Base-by-base conservation (phyloP, 35 echinoderm and acorn worm species). In the Heliocidaris tuberculata region DNA sequence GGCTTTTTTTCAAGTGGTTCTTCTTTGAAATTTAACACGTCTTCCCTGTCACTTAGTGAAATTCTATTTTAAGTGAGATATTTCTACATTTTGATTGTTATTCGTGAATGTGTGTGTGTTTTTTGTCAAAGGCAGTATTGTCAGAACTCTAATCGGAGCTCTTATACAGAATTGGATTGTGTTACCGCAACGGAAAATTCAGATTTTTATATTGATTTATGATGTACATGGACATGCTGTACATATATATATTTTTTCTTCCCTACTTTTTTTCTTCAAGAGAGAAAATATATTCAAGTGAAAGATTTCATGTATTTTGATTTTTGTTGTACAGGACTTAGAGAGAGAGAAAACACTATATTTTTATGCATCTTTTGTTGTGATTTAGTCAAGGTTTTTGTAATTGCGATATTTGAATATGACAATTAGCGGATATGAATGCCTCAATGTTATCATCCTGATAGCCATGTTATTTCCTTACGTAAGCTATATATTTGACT, bases 341-440 rank as follows among this genome's bases (percentile, higher is more conserved):
- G 91, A 50, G 48, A 92, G 50, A 56, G 50, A 59, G 27, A 93
- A n/a, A n/a, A 48, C 31, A 48, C 19, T 93, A 49, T 93, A 93
- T 93, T 93, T 93, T 93, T 93, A 93, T 93, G 91, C 91, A 59
- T 89, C 86, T 31, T 89, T 89, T 89, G 87, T 89, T 89, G 31
- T 89, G 17, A n/a, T 78, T 7, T 56, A n/a, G 27, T 78, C 65
- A 3, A 78, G 21, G 65, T 78, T 42, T 78, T 78, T 78, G 65
- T 78, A 78, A 78, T 78, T 78, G 8, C 4, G 65, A 78, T 78
- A 78, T n/a, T 42, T n/a, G 65, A 24, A 78, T 78, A 7, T 78
- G 65, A n/a, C n/a, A 78, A 21, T 78, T 78, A 21, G 2, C 21
- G 5, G 65, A 78, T 78, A 78, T 78, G 65, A 78, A 78, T 78